Percentiles rank a stretch among this genome's conserved stretches.
These are phyloP conservation scores for Macrobrachium rosenbergii DNA, from an alignment of 1,140 invertebrate genomes.

Conservation along the genomic window DNA sequence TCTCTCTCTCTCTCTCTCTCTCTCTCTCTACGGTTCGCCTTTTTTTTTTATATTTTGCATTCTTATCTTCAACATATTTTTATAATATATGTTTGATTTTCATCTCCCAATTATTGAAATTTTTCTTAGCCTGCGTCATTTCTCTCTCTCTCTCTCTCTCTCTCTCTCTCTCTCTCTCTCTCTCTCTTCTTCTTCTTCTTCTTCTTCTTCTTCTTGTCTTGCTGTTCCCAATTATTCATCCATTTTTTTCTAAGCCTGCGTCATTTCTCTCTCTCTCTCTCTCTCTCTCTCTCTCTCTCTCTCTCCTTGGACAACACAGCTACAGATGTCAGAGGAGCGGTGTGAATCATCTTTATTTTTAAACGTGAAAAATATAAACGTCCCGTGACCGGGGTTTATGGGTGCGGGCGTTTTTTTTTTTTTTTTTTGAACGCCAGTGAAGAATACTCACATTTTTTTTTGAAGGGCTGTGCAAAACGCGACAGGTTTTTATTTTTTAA, in stretches of 20 bases:
- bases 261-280: conserved; percentile 8
- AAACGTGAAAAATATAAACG: neutral
- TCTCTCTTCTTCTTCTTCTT: neutral
- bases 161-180: neutral
- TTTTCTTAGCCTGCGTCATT: no score
- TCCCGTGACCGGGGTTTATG: neutral
- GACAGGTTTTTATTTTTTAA: no score
- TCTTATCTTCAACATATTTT: neutral
- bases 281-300: neutral
- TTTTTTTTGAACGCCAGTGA: no score
- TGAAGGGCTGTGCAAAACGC: no score
- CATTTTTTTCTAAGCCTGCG: no score
- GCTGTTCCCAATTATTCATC: neutral
- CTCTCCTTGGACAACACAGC: neutral
- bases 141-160: neutral
- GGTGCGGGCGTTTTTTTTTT: no score
- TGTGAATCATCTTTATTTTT: neutral
- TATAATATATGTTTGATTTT: neutral
- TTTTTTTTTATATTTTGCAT: neutral
- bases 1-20: conserved; percentile 37
- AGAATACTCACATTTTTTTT: no score
- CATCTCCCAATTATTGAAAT: no score
- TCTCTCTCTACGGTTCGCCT: conserved; percentile 11
- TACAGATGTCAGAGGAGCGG: neutral
- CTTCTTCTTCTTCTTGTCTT: neutral